Evolutionary conservation across 1,140 invertebrate genomes (phyloP).

Genomic region (Drosophila parvula): DNA sequence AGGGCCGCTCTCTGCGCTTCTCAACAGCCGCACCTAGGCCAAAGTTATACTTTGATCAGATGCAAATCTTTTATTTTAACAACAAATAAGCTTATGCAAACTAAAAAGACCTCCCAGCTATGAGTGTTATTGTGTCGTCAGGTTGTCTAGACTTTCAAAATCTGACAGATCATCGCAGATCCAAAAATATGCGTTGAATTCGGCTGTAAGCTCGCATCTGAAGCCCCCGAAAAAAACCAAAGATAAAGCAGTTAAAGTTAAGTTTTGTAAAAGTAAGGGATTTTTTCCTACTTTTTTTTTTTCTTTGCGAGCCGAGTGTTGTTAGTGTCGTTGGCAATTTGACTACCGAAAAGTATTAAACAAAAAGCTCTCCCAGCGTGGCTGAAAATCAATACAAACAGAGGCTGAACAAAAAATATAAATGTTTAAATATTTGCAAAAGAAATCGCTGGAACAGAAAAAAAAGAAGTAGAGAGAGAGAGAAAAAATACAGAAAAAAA

Average conservation of each 20-base stretch:
- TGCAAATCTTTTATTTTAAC: conserved; percentile 25
- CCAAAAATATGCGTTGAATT: conserved; percentile 71
- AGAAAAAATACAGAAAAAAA: conserved; percentile 56
- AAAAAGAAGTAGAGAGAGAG: conserved; percentile 12
- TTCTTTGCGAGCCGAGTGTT: conserved; percentile 32
- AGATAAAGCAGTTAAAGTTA: conserved; percentile 29
- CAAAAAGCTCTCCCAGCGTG: conserved; percentile 67
- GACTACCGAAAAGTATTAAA: conserved; percentile 79
- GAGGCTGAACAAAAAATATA: conserved; percentile 31
- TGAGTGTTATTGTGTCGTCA: conserved; percentile 34
- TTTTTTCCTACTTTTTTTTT: conserved; percentile 21
- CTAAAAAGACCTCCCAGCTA: conserved; percentile 15
- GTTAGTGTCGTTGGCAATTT: conserved; percentile 56
- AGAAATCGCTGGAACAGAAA: conserved; percentile 66
- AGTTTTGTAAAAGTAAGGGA: conserved; percentile 62
- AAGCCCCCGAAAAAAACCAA: conserved; percentile 1
- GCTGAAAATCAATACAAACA: conserved; percentile 76
- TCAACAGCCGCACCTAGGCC: conserved; percentile 5
- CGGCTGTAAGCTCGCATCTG: conserved; percentile 38
- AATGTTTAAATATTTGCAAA: conserved; percentile 81
- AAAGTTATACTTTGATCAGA: conserved; percentile 33
- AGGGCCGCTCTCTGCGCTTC: conserved; percentile 1
- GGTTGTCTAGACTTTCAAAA: conserved; percentile 68
- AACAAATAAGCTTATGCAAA: conserved; percentile 3
- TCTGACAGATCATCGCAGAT: conserved; percentile 44